Evolutionary conservation across 1,140 invertebrate species (phyloP).

Genomic region (Paracyclopina nana): DNA sequence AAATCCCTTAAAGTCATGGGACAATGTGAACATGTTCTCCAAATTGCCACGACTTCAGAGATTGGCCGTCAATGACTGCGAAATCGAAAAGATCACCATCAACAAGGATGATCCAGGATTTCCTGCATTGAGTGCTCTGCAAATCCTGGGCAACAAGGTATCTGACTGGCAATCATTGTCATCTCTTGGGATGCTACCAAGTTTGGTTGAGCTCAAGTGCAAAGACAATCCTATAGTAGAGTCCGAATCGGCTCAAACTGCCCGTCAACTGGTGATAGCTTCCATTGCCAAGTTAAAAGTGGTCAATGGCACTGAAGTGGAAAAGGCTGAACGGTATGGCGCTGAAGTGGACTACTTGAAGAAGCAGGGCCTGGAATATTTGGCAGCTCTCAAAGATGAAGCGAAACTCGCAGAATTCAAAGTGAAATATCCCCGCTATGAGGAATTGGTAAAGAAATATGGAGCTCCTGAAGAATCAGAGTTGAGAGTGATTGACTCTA

Average conservation of each 20-base stretch:
- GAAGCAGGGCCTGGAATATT: conserved; percentile 5
- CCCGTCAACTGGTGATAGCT: background rate
- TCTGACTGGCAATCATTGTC: conserved; percentile 1
- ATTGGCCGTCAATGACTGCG: too few species aligned
- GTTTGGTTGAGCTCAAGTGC: conserved; percentile 2
- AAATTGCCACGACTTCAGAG: too few species aligned
- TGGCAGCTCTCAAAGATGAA: conserved; percentile 1
- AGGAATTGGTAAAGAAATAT: conserved; percentile 1
- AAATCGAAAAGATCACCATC: too few species aligned
- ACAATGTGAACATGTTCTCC: background rate
- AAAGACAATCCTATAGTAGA: conserved; percentile 6
- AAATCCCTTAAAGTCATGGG: conserved; percentile 7
- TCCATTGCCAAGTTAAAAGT: background rate
- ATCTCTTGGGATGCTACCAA: background rate
- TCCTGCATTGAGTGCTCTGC: background rate
- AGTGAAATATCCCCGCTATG: background rate
- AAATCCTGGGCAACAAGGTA: background rate
- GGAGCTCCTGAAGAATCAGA: conserved; percentile 12
- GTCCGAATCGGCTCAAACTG: background rate
- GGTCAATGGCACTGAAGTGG: conserved; percentile 12
- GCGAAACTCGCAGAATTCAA: background rate
- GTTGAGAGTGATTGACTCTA: background rate
- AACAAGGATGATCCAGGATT: too few species aligned
- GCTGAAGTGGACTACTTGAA: conserved; percentile 14
- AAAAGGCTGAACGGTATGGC: conserved; percentile 3